These are phyloP conservation scores for Phalacrocorax carbo DNA, from an alignment of 2,113 vertebrate genomes.

Conservation along the genomic window DNA sequence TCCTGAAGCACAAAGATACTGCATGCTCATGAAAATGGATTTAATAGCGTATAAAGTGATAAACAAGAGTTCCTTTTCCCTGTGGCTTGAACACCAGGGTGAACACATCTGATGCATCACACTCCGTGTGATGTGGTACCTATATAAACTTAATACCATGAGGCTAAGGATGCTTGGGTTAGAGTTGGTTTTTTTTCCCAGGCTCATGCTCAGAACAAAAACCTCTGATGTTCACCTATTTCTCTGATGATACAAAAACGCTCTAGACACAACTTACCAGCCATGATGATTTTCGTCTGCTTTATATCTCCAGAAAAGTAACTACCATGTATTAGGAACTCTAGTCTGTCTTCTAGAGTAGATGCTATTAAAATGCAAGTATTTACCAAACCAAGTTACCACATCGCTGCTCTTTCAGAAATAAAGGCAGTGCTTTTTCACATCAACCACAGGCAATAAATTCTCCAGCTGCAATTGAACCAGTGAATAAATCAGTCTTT, in stretches of 20 bases:
- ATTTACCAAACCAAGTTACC: neutral
- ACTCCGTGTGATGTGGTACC: neutral
- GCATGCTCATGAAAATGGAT: neutral
- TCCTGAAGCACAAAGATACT: neutral
- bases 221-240: neutral
- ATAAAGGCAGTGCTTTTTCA: neutral
- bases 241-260: neutral
- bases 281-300: neutral
- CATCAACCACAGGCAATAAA: neutral
- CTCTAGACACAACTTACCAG: neutral
- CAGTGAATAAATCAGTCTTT: slow-evolving; percentile 22
- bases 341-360: neutral
- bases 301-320: neutral
- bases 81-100: neutral
- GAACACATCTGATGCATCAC: neutral
- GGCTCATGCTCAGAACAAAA: neutral
- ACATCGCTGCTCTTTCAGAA: neutral
- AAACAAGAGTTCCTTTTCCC: neutral
- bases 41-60: neutral
- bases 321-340: neutral
- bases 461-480: neutral
- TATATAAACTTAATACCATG: neutral
- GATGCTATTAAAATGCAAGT: neutral
- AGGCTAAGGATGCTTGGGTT: neutral
- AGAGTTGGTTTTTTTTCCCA: neutral